Evolutionary conservation across 2,888 invertebrate genomes (phyloP).

Genomic region (Orchesella flavescens): DNA sequence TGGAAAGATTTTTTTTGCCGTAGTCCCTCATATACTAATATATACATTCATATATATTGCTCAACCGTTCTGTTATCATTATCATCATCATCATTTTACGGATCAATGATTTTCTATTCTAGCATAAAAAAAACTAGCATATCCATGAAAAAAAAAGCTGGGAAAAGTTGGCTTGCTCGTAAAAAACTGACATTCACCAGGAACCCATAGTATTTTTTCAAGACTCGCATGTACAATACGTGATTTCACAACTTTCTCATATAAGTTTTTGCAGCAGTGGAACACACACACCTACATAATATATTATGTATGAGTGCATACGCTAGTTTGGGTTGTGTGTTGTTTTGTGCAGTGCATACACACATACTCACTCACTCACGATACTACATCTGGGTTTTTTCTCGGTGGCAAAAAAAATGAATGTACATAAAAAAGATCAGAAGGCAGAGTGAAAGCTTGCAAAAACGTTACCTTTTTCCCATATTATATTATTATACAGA

Average conservation of each 20-base stretch:
- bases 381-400: background rate
- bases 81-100: slow-evolving; percentile 34
- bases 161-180: slow-evolving; percentile 34
- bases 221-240: slow-evolving; percentile 23
- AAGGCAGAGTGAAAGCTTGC: background rate
- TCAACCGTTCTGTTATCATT: background rate
- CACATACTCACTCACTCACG: background rate
- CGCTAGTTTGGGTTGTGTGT: background rate
- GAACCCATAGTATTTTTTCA: slow-evolving; percentile 2
- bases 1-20: background rate
- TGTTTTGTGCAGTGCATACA: background rate
- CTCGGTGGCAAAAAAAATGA: background rate
- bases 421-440: background rate
- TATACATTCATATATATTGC: background rate
- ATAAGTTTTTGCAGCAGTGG: background rate
- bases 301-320: background rate
- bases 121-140: slow-evolving; percentile 6
- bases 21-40: background rate
- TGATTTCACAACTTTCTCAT: slow-evolving; percentile 27
- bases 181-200: slow-evolving; percentile 43
- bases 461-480: background rate
- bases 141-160: background rate
- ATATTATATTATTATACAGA: background rate
- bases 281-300: background rate
- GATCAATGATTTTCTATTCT: slow-evolving; percentile 39